Evolutionary conservation across 1,140 invertebrate species (phyloP).

Genomic region (Drosophila ambigua): DNA sequence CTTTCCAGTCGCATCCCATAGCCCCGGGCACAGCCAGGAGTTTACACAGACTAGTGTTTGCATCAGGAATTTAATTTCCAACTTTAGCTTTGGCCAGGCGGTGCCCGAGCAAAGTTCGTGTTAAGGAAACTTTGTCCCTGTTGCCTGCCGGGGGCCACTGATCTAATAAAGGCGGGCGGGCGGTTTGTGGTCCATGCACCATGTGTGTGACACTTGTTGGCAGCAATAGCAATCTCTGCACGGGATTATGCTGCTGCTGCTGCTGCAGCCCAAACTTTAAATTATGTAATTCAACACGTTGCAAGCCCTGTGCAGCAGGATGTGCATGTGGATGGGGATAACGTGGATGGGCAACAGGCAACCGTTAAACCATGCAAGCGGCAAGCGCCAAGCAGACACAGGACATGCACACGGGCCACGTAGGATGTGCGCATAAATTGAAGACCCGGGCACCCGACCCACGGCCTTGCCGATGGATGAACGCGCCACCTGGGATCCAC

Average conservation of each 20-base stretch:
- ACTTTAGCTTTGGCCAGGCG: slow-evolving; percentile 73
- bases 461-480: slow-evolving; percentile 45
- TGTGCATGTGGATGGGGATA: background rate
- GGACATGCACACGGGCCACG: slow-evolving; percentile 20
- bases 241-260: slow-evolving; percentile 60
- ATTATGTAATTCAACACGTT: slow-evolving; percentile 82
- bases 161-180: slow-evolving; percentile 61
- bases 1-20: background rate
- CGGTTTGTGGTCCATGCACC: slow-evolving; percentile 8
- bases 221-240: slow-evolving; percentile 54
- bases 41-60: slow-evolving; percentile 30
- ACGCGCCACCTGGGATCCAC: slow-evolving; percentile 69
- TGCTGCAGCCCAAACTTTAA: slow-evolving; percentile 69
- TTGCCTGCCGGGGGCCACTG: slow-evolving; percentile 34
- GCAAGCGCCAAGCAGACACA: slow-evolving; percentile 6
- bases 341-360: slow-evolving; percentile 44
- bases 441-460: background rate
- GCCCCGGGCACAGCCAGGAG: background rate
- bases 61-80: slow-evolving; percentile 78
- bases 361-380: slow-evolving; percentile 1
- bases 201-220: slow-evolving; percentile 71
- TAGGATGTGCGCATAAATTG: slow-evolving; percentile 41
- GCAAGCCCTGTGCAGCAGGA: slow-evolving; percentile 12
- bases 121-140: slow-evolving; percentile 54
- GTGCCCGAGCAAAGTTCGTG: slow-evolving; percentile 54